These are phyloP conservation scores for Aspidapion aeneum DNA, from an alignment of 2,888 invertebrate species.

Conservation along the genomic window DNA sequence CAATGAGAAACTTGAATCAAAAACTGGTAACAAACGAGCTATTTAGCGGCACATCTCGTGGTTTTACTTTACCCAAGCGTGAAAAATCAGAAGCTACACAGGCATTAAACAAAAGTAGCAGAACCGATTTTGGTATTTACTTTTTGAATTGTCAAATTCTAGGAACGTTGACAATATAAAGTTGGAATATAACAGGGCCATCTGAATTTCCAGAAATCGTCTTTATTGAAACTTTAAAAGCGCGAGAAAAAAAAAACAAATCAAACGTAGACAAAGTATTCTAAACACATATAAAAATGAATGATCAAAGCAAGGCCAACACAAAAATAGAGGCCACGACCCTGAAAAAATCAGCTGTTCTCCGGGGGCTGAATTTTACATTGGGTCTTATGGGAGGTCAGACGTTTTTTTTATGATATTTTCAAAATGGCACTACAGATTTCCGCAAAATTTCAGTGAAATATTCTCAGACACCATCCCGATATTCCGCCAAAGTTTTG, in stretches of 20 bases:
- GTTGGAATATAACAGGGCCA: slow-evolving; percentile 6
- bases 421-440: no score
- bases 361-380: no score
- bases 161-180: slow-evolving; percentile 29
- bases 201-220: neutral
- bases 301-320: neutral
- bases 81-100: slow-evolving; percentile 32
- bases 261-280: neutral
- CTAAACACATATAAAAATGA: neutral
- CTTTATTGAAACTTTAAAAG: neutral
- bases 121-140: slow-evolving; percentile 28
- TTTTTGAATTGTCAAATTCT: slow-evolving; percentile 35
- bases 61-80: slow-evolving; percentile 20
- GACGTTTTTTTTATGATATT: no score
- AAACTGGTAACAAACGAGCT: neutral
- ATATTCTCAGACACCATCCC: no score
- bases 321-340: no score
- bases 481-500: no score
- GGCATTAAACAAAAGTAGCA: slow-evolving; percentile 30
- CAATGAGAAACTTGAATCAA: neutral
- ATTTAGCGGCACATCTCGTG: neutral
- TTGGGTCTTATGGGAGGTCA: no score
- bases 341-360: no score
- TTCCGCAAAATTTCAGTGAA: no score
- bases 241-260: neutral